Percentiles rank a stretch among this genome's conserved stretches.
Evolutionary conservation across 2,113 vertebrate genomes (phyloP).

Genomic region (Caloenas nicobarica): DNA sequence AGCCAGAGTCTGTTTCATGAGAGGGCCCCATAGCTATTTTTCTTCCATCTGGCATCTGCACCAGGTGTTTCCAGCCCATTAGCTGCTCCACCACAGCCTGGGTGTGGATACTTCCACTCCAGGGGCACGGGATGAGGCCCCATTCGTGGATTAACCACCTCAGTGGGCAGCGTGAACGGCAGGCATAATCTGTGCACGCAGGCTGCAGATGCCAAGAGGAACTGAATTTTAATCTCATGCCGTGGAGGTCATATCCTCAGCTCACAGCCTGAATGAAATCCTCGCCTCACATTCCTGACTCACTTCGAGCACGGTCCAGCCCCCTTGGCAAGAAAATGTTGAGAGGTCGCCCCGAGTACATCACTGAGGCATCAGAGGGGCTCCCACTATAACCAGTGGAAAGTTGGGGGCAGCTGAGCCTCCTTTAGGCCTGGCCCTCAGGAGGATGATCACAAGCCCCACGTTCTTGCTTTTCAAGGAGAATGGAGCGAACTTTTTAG

Average conservation of each 20-base stretch:
- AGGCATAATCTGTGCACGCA: not conserved
- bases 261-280: not conserved
- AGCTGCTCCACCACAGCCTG: not conserved
- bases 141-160: constrained; percentile 46
- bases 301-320: not conserved
- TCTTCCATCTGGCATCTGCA: not conserved
- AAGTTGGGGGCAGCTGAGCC: not conserved
- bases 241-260: constrained; percentile 12
- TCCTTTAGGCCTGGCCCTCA: not conserved
- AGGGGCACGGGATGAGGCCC: not conserved
- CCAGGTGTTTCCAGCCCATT: constrained; percentile 26
- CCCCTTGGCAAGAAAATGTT: not conserved
- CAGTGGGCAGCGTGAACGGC: not conserved
- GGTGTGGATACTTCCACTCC: constrained; percentile 32
- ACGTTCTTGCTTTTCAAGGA: not conserved
- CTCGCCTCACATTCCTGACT: not conserved
- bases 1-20: not conserved
- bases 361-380: not conserved
- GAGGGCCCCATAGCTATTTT: not conserved
- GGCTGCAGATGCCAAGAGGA: not conserved
- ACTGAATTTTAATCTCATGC: not conserved
- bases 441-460: not conserved
- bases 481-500: not conserved
- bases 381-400: fast-evolving
- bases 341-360: not conserved